phyloP scores from a whole-genome alignment of 2,888 invertebrate genomes.

The Scaptomyza reducta region DNA sequence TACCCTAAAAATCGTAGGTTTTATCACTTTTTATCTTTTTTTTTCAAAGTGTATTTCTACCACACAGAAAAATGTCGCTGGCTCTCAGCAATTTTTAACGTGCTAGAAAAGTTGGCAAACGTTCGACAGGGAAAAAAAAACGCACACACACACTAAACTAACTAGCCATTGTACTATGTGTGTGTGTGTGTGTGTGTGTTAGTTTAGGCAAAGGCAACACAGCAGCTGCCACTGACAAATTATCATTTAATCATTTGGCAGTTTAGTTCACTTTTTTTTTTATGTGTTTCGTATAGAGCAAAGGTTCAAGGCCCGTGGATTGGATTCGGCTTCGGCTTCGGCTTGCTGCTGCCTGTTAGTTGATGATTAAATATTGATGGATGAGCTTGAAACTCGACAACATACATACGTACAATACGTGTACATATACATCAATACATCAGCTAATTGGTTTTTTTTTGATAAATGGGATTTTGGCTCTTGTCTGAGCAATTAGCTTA shows the following conservation, averaged over 20 bases:
- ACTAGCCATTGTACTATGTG: slow-evolving; percentile 23
- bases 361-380: slow-evolving; percentile 58
- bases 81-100: slow-evolving; percentile 32
- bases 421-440: slow-evolving; percentile 3
- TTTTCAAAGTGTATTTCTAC: background rate
- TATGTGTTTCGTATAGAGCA: background rate
- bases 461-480: slow-evolving; percentile 36
- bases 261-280: slow-evolving; percentile 28
- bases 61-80: slow-evolving; percentile 16
- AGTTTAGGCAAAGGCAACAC: slow-evolving; percentile 37
- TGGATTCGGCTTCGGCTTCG: slow-evolving; percentile 8
- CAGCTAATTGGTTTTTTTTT: slow-evolving; percentile 24
- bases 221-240: slow-evolving; percentile 69
- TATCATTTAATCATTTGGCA: slow-evolving; percentile 71
- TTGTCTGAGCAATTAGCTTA: background rate
- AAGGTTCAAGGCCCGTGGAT: slow-evolving; percentile 52
- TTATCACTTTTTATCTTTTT: background rate
- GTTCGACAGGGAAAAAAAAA: too few relatives aligned
- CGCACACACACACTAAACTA: slow-evolving; percentile 2
- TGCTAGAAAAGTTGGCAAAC: slow-evolving; percentile 24
- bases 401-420: too few relatives aligned
- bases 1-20: too few relatives aligned
- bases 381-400: slow-evolving; percentile 13
- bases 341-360: too few relatives aligned
- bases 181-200: slow-evolving; percentile 43